Conservation (phyloP, 2,888 invertebrate species). For the Caenorhabditis uteleia region DNA sequence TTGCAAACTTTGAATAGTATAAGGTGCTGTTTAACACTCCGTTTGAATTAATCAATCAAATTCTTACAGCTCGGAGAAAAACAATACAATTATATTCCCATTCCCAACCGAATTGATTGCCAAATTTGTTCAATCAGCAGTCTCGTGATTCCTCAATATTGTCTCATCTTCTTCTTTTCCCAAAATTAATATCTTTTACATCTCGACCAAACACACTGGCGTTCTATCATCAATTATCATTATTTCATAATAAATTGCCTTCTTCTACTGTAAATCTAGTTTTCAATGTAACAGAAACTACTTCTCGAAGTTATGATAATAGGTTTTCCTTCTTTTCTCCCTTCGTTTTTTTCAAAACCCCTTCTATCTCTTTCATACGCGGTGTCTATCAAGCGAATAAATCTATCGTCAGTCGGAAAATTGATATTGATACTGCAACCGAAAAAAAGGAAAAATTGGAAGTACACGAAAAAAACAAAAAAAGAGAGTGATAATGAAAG, state of each 20-base stretch:
- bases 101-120: conserved; percentile 81
- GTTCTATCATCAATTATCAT: too few species aligned
- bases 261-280: too few species aligned
- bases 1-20: conserved; percentile 82
- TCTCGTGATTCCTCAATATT: conserved; percentile 9
- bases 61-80: conserved; percentile 86
- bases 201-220: too few species aligned
- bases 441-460: too few species aligned
- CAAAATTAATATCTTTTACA: background rate
- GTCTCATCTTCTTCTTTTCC: background rate
- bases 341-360: conserved; percentile 12
- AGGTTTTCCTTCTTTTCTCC: too few species aligned
- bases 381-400: conserved; percentile 43
- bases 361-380: conserved; percentile 34
- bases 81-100: conserved; percentile 96
- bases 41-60: background rate
- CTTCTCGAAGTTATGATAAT: too few species aligned
- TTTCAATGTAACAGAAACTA: too few species aligned
- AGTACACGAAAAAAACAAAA: too few species aligned
- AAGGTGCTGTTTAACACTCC: conserved; percentile 72
- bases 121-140: conserved; percentile 33
- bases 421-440: too few species aligned
- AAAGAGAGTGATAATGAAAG: too few species aligned
- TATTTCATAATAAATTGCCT: too few species aligned
- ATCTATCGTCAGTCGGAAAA: conserved; percentile 6